phyloP scores from a whole-genome alignment of 92 coral and sea anemone species.

The Porites evermanni region DNA sequence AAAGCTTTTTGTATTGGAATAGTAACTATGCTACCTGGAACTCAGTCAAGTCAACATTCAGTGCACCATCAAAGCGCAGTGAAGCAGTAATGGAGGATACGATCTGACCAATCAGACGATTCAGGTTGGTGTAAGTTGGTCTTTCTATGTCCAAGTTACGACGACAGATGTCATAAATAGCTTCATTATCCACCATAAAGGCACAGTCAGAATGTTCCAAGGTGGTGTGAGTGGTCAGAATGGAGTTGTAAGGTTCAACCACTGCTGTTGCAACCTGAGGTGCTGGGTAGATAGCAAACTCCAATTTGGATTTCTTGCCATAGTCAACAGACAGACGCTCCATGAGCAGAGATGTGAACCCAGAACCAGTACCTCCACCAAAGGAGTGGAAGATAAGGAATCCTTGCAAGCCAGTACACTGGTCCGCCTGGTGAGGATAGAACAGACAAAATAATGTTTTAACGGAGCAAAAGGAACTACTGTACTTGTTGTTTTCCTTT shows the following conservation, averaged over 20 bases:
- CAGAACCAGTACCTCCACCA: slow-evolving; percentile 97
- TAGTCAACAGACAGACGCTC: too few relatives aligned
- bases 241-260: too few relatives aligned
- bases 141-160: slow-evolving; percentile 91
- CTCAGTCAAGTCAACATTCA: too few relatives aligned
- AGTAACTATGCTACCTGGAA: too few relatives aligned
- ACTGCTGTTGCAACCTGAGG: too few relatives aligned
- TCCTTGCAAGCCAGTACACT: slow-evolving; percentile 95
- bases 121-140: slow-evolving; percentile 94
- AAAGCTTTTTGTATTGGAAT: too few relatives aligned
- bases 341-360: slow-evolving; percentile 79
- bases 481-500: slow-evolving; percentile 44
- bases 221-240: too few relatives aligned
- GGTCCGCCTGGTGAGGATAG: slow-evolving; percentile 77
- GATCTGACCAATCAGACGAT: slow-evolving; percentile 94
- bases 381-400: slow-evolving; percentile 94
- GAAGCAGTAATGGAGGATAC: slow-evolving; percentile 60
- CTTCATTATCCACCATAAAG: slow-evolving; percentile 98
- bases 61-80: too few relatives aligned
- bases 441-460: background rate
- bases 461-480: slow-evolving; percentile 17
- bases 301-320: too few relatives aligned
- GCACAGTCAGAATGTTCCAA: slow-evolving; percentile 95
- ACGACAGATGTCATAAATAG: slow-evolving; percentile 94
- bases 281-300: too few relatives aligned